phyloP scores from a whole-genome alignment of 2,113 vertebrate species.

The Pungitius pungitius region DNA sequence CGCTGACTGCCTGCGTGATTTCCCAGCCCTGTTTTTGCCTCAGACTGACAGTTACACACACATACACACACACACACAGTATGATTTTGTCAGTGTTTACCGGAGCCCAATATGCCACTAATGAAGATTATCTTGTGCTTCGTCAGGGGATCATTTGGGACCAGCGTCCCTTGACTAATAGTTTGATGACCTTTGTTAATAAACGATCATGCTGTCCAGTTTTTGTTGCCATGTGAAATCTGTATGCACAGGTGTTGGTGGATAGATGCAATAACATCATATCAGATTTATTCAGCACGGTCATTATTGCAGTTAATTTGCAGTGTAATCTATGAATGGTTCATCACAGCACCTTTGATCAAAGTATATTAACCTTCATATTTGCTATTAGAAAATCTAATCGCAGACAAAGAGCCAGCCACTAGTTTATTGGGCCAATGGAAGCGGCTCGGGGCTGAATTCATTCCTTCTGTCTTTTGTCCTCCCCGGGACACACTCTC shows the following conservation, averaged over 20 bases:
- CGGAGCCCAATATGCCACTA: neutral
- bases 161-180: neutral
- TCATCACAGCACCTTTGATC: no score
- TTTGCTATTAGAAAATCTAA: neutral
- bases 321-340: neutral
- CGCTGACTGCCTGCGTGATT: slow-evolving; percentile 6
- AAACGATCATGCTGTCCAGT: neutral
- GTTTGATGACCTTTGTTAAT: neutral
- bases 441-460: neutral
- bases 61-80: neutral
- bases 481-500: neutral
- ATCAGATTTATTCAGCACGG: neutral
- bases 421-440: neutral
- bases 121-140: neutral
- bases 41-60: slow-evolving; percentile 5
- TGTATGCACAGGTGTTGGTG: neutral
- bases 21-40: neutral
- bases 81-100: slow-evolving; percentile 5
- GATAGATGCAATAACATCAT: neutral
- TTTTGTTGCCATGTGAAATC: neutral
- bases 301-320: neutral
- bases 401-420: neutral
- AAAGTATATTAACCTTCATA: no score
- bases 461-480: neutral
- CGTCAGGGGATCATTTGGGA: slow-evolving; percentile 2